Conservation (phyloP, 2,797 vertebrate genomes). For the Choloepus didactylus region DNA sequence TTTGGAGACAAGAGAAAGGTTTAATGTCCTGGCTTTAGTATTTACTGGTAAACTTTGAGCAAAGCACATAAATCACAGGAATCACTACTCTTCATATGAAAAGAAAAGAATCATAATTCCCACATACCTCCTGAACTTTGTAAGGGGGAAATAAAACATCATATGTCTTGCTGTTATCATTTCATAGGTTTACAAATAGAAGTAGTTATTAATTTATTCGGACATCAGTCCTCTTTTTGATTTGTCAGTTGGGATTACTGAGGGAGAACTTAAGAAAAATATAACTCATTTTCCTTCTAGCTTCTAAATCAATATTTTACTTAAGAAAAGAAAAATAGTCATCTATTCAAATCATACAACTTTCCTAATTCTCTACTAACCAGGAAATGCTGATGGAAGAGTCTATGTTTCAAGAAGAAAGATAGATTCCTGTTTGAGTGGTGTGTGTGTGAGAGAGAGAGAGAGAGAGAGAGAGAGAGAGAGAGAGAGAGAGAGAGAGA, state of each 20-base stretch:
- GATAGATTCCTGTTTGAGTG: background rate
- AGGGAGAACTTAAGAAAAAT: background rate
- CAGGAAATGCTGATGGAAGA: background rate
- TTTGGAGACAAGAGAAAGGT: background rate
- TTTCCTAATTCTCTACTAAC: slow-evolving; percentile 22
- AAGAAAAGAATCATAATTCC: background rate
- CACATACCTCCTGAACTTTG: background rate
- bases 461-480: fast-evolving
- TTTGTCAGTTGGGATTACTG: background rate
- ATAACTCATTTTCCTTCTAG: background rate
- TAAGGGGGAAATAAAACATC: background rate
- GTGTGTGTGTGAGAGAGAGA: background rate
- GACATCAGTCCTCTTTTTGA: background rate
- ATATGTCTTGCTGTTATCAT: background rate
- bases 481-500: too few relatives aligned
- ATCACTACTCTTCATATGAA: background rate
- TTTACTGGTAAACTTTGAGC: background rate
- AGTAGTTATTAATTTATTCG: background rate
- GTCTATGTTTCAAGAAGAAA: background rate
- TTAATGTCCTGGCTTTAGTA: background rate
- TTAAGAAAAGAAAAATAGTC: background rate
- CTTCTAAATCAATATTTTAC: slow-evolving; percentile 17
- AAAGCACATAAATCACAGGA: background rate
- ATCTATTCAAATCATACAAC: background rate
- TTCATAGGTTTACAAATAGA: background rate